Evolutionary conservation across 1,140 invertebrate species (phyloP), one percentile per base, ranked within the genome.

Genomic region (Helicorthomorpha holstii): DNA sequence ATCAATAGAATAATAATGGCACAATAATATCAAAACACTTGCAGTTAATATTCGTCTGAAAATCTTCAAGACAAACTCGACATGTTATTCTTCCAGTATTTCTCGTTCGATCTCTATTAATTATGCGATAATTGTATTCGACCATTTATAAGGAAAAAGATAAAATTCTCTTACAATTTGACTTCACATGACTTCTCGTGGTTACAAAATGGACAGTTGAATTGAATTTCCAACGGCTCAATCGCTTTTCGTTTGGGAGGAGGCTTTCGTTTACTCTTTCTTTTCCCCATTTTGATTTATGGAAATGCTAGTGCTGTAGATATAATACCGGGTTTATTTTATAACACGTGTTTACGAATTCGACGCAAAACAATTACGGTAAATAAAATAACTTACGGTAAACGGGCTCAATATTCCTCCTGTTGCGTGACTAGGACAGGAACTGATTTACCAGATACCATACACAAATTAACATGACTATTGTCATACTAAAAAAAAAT

Each of bases 131-230:
- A 7, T 34, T 7, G 29, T 7, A 34, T 22, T 46, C 19, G 44
- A 22, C 12, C 21, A 10, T 7, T 7, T 7, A 25, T 46, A 10
- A 25, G 19, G 41, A 10, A 4, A 49, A 4, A 49, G 12, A 7
- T 34, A 26, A 50, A 50, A 7, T 49, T 44, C 50, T 76, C 81
- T 77, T 76, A 96, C 94, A 99, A 90, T 80, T 98, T 98, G 41
- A 98, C 95, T 75, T 98, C 94, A 70, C 96, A 99, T 1, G 92
- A 95, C 61, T 91, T 93, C 69, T 99, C 95, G 64, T 98, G 95
- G 71, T 98, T 98, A 68, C 96, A 99, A 74, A 99, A 99, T 3
- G 95, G 96, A 64, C 96, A 99, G 66, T 98, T 98, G 66, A 99
- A 99, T 62, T 92, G 83, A 47, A 83, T 84, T 63, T 98, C 94